These are phyloP conservation scores for Nymphalis c-album DNA, from an alignment of 2,888 invertebrate genomes.

Conservation along the genomic window DNA sequence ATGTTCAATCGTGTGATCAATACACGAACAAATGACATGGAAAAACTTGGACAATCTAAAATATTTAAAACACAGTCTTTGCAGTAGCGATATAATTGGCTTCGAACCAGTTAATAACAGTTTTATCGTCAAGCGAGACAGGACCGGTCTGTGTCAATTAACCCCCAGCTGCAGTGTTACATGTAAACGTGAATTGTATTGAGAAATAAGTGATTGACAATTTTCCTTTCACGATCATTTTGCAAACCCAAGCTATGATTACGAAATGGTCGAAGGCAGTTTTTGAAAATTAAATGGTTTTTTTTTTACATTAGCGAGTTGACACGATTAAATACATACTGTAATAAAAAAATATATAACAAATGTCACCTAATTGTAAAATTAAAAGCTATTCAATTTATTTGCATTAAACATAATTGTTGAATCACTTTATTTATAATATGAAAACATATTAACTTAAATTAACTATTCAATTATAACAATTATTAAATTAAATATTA, in stretches of 20 bases:
- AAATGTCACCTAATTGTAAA: too few species aligned
- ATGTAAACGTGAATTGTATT: conserved; percentile 25
- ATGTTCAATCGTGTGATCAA: not conserved
- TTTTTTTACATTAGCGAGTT: too few species aligned
- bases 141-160: conserved; percentile 41
- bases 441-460: too few species aligned
- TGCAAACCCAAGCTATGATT: not conserved
- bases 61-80: conserved; percentile 27
- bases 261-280: not conserved
- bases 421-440: too few species aligned
- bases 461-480: too few species aligned
- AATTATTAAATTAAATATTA: too few species aligned
- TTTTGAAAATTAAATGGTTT: not conserved
- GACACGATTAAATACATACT: too few species aligned
- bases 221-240: conserved; percentile 9
- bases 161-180: conserved; percentile 39
- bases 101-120: conserved; percentile 50
- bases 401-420: too few species aligned
- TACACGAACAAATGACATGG: conserved; percentile 14
- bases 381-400: too few species aligned
- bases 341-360: too few species aligned
- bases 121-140: conserved; percentile 45
- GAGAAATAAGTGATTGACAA: conserved; percentile 22
- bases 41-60: conserved; percentile 26
- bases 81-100: conserved; percentile 39